phyloP scores from a whole-genome alignment of 2,797 vertebrate genomes.

The Gila robusta region DNA sequence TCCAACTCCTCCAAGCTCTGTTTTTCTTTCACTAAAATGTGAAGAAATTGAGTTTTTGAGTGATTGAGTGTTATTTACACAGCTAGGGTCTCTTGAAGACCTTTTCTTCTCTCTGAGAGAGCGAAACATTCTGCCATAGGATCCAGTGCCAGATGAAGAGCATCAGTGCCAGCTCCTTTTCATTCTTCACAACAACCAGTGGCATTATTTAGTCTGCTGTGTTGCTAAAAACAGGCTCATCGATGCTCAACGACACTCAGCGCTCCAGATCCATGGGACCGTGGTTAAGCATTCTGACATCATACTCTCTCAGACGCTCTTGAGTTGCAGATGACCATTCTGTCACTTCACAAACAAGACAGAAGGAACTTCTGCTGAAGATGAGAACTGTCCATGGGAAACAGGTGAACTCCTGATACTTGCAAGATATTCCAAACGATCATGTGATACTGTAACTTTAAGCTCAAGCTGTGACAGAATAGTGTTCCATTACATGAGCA shows the following conservation, averaged over 20 bases:
- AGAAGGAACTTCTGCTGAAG: constrained; percentile 37
- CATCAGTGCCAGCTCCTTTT: constrained; percentile 72
- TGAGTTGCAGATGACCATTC: constrained; percentile 27
- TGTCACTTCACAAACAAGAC: constrained; percentile 14
- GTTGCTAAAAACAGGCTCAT: constrained; percentile 65
- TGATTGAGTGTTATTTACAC: constrained; percentile 56
- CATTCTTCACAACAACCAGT: constrained; percentile 72
- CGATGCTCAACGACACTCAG: constrained; percentile 40
- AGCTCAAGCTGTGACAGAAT: neutral
- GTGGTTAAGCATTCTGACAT: constrained; percentile 53
- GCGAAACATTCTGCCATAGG: constrained; percentile 67
- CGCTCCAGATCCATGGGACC: constrained; percentile 16
- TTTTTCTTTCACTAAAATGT: constrained; percentile 56
- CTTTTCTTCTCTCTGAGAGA: constrained; percentile 61
- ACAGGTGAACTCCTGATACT: constrained; percentile 31
- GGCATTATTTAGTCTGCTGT: constrained; percentile 75
- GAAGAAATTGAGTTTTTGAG: constrained; percentile 56
- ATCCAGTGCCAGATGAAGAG: constrained; percentile 71
- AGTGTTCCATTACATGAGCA: neutral
- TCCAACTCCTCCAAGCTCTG: constrained; percentile 60
- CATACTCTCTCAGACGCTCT: constrained; percentile 31
- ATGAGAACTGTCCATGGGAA: constrained; percentile 35
- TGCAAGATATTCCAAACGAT: neutral
- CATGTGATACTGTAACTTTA: constrained; percentile 10
- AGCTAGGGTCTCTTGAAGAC: constrained; percentile 63